Evolutionary conservation across 2,888 invertebrate genomes (phyloP), one percentile per base, ranked within the genome.

Genomic region (Microplitis deprimator): DNA sequence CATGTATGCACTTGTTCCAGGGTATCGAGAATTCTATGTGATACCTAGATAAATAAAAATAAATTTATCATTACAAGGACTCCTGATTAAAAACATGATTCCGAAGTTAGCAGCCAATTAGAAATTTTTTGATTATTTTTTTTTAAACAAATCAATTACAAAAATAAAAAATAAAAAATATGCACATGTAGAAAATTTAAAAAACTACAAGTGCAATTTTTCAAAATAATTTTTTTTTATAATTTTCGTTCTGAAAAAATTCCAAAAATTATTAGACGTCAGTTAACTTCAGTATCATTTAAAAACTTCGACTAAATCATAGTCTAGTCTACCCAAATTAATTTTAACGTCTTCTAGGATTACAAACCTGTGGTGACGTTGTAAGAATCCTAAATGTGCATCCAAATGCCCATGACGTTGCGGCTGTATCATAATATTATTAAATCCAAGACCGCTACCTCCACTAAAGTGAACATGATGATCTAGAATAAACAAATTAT

Each of bases 381-480:
- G 87, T 71, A 88, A 80, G 76, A 88, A 88, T 72, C 88, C 88
- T 39, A 88, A 84, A 81, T 88, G 85, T 64, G 77, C 87, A 73
- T 88, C 88, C 79, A 88, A 84, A 76, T 88, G 85, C 41, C 88
- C 88, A 81, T 88, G 87, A 79, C 87, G 85, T 80, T 88, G 85
- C 39, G 88, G 88, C 77, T 88, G 87, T 82, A 88, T 85, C 84
- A 88, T 86, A 77, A 88, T 88, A 77, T 86, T 88, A 78, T 88
- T 88, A 79, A 87, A 86, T 8, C 85, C 86, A 71, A 85, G 80
- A 39, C 87, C 87, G 70, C 87, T 87, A 73, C 87, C 84, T 40
- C 88, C 87, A 68, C 88, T 88, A 75, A 88, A 88, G 82, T 88
- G 88, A 40, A 88, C 88, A 80, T 86, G 87, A 83, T 87, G 88